Conservation (phyloP, 1,140 invertebrate species). For the Proales similis region DNA sequence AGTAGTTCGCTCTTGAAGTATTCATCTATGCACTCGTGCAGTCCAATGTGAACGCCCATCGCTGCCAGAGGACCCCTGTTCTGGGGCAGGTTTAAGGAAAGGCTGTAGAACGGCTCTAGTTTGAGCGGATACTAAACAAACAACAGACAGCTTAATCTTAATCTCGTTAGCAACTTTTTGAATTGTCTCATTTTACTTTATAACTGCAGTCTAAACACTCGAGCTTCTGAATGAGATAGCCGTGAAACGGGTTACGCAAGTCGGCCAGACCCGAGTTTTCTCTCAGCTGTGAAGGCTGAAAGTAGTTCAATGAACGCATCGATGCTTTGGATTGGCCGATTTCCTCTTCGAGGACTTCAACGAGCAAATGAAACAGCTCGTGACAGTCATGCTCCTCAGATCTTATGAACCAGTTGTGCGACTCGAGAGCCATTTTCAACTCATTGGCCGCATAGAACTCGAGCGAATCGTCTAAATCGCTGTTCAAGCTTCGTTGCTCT, state of each 20-base stretch:
- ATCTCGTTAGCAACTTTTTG: too few relatives aligned
- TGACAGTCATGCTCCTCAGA: slow-evolving; percentile 36
- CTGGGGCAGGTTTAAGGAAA: slow-evolving; percentile 22
- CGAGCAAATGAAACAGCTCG: slow-evolving; percentile 22
- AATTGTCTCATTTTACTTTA: too few relatives aligned
- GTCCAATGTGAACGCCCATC: background rate
- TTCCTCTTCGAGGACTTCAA: slow-evolving; percentile 32
- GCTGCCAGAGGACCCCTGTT: background rate
- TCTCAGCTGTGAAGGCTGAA: slow-evolving; percentile 34
- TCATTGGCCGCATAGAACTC: slow-evolving; percentile 28
- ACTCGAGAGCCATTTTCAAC: slow-evolving; percentile 7
- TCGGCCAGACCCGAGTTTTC: slow-evolving; percentile 12
- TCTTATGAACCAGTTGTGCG: slow-evolving; percentile 24
- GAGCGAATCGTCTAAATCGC: background rate
- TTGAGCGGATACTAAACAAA: slow-evolving; percentile 26
- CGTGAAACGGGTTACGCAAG: slow-evolving; percentile 28
- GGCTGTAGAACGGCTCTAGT: slow-evolving; percentile 24
- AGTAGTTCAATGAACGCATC: slow-evolving; percentile 19
- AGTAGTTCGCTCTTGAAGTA: slow-evolving; percentile 30
- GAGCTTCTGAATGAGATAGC: slow-evolving; percentile 9
- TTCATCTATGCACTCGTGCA: slow-evolving; percentile 27
- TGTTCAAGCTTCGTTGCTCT: background rate
- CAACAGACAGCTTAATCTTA: too few relatives aligned
- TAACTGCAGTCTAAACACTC: slow-evolving; percentile 30
- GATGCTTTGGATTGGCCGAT: slow-evolving; percentile 12